Base-by-base conservation (phyloP, 1,140 invertebrate species). In the Druon quercuslanigerum region DNA sequence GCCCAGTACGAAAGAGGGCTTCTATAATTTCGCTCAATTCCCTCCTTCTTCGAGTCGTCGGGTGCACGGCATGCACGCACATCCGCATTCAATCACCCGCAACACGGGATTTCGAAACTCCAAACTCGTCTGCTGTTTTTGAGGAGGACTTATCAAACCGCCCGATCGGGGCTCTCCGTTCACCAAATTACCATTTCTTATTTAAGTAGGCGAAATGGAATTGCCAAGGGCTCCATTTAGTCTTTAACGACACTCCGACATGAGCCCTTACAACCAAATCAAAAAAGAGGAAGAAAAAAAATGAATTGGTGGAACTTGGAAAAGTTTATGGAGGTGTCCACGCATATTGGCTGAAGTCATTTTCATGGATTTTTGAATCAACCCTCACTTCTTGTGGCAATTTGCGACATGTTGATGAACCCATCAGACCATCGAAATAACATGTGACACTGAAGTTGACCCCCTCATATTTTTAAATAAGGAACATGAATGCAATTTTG, bases 21-120 rank as follows among this genome's bases (percentile, higher is more conserved):
- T 83, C 81, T 83, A 80, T 82, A 80, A 82, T 82, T 82, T 82
- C 73, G 74, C 81, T 78, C 75, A 79, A 82, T 80, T 82, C 81
- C 81, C 81, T 82, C 76, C 73, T 82, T 40, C 60, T 66, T 79
- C 71, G 78, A 78, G 76, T 75, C 78, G 79, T 82, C 79, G 78
- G 79, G 78, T 82, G 81, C 81, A 82, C 76, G 72, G 76, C 74
- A 73, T 82, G 81, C 81, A 82, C 81, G 81, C 81, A 82, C 81
- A 79, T 82, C 80, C 78, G 78, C 81, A 82, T 79, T 82, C 81
- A 79, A 79, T 82, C 81, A 79, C 73, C 78, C 74, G 75, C 72
- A 74, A 82, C 75, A 50, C 73, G 77, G 73, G 60, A 60, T 51
- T 81, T 76, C 77, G 72, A 81, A 81, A 81, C 73, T 33, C 56